phyloP scores from a whole-genome alignment of 1,140 invertebrate species.

The Aphaenogaster ashmeadi region DNA sequence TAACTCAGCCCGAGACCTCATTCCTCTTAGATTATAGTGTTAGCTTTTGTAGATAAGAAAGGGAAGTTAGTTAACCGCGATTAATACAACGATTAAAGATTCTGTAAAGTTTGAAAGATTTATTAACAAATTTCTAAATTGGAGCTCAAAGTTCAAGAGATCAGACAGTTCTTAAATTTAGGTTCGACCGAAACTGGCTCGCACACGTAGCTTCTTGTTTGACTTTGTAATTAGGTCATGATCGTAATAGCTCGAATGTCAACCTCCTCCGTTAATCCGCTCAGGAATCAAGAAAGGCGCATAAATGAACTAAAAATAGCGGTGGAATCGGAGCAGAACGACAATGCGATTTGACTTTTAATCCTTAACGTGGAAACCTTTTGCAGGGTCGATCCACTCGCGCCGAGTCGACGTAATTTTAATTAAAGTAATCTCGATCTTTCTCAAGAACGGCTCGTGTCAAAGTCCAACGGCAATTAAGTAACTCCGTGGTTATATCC shows the following conservation, averaged over 20 bases:
- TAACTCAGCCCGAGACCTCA: slow-evolving; percentile 21
- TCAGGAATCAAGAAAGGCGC: slow-evolving; percentile 9
- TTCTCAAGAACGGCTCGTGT: slow-evolving; percentile 37
- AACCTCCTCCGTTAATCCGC: slow-evolving; percentile 19
- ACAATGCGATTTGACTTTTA: slow-evolving; percentile 34
- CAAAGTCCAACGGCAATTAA: slow-evolving; percentile 57
- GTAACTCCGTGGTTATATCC: slow-evolving; percentile 39
- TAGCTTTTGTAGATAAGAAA: slow-evolving; percentile 26
- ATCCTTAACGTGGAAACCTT: slow-evolving; percentile 1
- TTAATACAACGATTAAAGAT: neutral
- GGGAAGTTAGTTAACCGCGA: slow-evolving; percentile 47
- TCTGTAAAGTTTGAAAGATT: neutral
- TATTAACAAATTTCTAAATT: neutral
- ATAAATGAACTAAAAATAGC: slow-evolving; percentile 12
- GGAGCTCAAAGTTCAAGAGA: neutral
- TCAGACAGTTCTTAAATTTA: slow-evolving; percentile 19
- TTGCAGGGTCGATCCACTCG: neutral
- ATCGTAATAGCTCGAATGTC: slow-evolving; percentile 30
- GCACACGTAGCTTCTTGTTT: slow-evolving; percentile 37
- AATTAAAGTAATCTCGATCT: slow-evolving; percentile 53
- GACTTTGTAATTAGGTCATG: slow-evolving; percentile 22
- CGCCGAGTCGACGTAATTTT: slow-evolving; percentile 27
- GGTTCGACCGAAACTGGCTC: slow-evolving; percentile 25
- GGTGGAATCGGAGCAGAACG: neutral
- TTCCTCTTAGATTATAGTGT: slow-evolving; percentile 19